Percentiles rank a stretch among this genome's conserved stretches.
Conservation (phyloP, 1,140 invertebrate species). For the Drosophila takahashii region DNA sequence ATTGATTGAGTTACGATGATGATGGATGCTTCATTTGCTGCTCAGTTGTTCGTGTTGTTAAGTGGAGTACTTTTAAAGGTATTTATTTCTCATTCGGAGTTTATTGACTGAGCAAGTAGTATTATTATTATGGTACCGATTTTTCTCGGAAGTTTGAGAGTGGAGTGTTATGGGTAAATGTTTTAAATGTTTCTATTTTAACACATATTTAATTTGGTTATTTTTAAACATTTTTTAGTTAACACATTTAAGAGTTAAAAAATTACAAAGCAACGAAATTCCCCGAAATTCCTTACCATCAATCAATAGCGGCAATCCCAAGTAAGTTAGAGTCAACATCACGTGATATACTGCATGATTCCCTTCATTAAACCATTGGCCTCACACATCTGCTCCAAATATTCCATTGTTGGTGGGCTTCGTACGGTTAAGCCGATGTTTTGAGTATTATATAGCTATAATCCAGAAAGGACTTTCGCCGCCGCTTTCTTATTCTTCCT, state of each 20-base stretch:
- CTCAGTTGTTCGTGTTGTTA: conserved; percentile 52
- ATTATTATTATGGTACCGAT: not conserved
- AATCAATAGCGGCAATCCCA: conserved; percentile 3
- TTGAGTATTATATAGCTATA: conserved; percentile 74
- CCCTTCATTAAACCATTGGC: conserved; percentile 35
- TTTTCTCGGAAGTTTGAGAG: not conserved
- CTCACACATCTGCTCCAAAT: conserved; percentile 35
- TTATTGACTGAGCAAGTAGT: conserved; percentile 12
- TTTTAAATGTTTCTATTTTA: not conserved
- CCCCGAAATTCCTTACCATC: not conserved
- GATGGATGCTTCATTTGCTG: conserved; percentile 78
- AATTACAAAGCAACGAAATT: not conserved
- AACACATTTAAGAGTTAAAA: not conserved
- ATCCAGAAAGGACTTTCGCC: conserved; percentile 40
- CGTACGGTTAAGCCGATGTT: conserved; percentile 62
- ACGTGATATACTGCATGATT: not conserved
- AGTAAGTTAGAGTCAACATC: conserved; percentile 5
- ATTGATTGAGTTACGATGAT: conserved; percentile 70
- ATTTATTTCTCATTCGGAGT: conserved; percentile 16
- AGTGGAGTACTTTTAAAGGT: conserved; percentile 7
- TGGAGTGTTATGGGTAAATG: not conserved
- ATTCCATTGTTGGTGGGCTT: conserved; percentile 16
- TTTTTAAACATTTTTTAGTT: too few species aligned
- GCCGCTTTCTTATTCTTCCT: not conserved
- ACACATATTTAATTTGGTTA: not conserved